Evolutionary conservation across 2,797 vertebrate species (phyloP), one percentile per base, ranked within the genome.

Genomic region (Sebastes paucispinis): DNA sequence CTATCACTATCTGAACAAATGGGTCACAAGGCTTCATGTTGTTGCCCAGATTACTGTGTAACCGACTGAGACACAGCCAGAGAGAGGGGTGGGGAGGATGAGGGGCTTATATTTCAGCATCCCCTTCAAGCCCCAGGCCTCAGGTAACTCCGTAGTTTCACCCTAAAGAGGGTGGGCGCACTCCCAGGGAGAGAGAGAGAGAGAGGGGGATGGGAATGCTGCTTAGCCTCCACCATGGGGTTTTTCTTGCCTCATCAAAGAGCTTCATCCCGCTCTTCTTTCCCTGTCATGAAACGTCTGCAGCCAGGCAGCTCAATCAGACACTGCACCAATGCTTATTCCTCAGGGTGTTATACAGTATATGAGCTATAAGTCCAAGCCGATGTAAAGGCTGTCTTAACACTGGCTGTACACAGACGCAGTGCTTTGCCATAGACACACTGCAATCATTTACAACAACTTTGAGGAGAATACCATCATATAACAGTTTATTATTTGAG

Each of bases 231-330:
- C 65, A 72, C 79, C 60, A 39, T 39, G 59, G 69, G 47, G 74
- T 81, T 66, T 86, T 89, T 79, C 79, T 85, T 79, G 59, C 78
- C 79, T 87, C 86, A 91, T 93, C 83, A 93, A 91, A 92, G 84
- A 70, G 29, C 62, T 87, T 83, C 73, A 87, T 83, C 82, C 77
- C 77, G 79, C 77, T 71, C 81, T 79, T 69, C 80, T 77, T 84
- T 90, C 65, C 54, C 78, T 86, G 74, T 77, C 73, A 74, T 59
- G 75, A 89, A 85, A 54, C 36, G 67, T 88, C 87, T 85, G 82
- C 79, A 87, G 80, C 67, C 79, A 80, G 73, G 83, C 81, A 83
- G 86, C 82, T 91, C 87, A 86, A 87, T 91, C 87, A 92, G 77
- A 85, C 76, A 66, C 73, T 79, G 85, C 84, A 84, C 78, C 86